Percentiles rank a stretch among this genome's conserved stretches.
Conservation (phyloP, 2,888 invertebrate genomes). For the Stenichneumon culpator region DNA sequence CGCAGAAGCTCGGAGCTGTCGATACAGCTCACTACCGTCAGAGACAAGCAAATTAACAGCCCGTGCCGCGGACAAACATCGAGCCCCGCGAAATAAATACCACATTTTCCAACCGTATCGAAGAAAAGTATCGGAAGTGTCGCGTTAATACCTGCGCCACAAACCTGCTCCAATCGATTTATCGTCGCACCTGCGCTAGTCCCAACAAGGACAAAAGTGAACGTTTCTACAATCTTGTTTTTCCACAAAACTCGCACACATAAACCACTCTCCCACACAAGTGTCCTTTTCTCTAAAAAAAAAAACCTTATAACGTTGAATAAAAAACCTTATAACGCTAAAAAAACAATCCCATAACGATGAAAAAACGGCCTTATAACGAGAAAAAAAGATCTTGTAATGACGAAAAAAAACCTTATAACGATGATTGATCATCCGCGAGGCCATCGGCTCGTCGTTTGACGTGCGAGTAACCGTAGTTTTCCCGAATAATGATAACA, state of each 20-base stretch:
- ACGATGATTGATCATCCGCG: conserved; percentile 40
- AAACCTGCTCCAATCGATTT: conserved; percentile 26
- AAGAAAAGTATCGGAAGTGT: conserved; percentile 39
- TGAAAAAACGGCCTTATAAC: no score
- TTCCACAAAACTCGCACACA: no score
- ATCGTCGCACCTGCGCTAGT: conserved; percentile 49
- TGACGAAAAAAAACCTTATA: conserved; percentile 2
- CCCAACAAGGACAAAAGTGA: conserved; percentile 52
- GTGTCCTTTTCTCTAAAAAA: no score
- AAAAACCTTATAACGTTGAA: no score
- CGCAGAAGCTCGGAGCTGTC: conserved; percentile 1
- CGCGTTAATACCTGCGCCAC: conserved; percentile 11
- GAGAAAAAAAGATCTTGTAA: no score
- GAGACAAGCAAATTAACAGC: conserved; percentile 19
- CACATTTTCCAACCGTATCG: conserved; percentile 29
- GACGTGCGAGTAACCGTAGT: conserved; percentile 44
- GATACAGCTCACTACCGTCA: not conserved
- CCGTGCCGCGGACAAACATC: conserved; percentile 4
- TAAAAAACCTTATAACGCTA: no score
- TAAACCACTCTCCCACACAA: no score
- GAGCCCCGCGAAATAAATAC: not conserved
- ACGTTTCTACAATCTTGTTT: conserved; percentile 6
- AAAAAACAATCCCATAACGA: no score
- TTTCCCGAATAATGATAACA: conserved; percentile 43
- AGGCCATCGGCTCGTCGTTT: conserved; percentile 32